Evolutionary conservation across 2,888 invertebrate species (phyloP), one percentile per base, ranked within the genome.

Genomic region (Agonum fuliginosum): DNA sequence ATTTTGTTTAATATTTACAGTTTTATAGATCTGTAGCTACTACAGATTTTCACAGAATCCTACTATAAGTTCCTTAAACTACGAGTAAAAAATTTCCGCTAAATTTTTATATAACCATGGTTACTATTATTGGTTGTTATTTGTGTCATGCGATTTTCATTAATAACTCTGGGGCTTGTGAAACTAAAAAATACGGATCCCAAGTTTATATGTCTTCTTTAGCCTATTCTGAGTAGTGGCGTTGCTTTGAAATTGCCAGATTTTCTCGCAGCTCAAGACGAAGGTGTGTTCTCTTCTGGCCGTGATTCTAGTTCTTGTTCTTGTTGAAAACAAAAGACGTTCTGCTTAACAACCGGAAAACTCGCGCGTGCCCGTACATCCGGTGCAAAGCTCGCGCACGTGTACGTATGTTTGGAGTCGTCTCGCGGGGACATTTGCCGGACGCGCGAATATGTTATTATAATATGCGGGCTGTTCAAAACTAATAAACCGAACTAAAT

Each of bases 301-400:
- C 10, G 46, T 30, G 30, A 30, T 30, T 48, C 46, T 46, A 46
- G 6, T 46, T 46, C 46, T 17, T 14, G 17, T 46, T 46, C 14
- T 46, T 5, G 48, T 48, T 30, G 30, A 24, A 62, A 17, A 62
- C 58, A 62, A 62, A 62, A 62, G 58, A 62, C 30, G 58, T 12
- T 62, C 58, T 62, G 30, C 30, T 62, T 62, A 62, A 62, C 58
- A 62, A 62, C 27, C 58, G 58, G 58, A 62, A 62, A 62, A 30
- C 30, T 62, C 58, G 34, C 58, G 30, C 58, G 58, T 62, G 58
- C 58, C 58, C 58, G 8, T 62, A 17, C 58, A 62, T 62, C 58
- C 58, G 58, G 58, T 14, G 30, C 58, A 62, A 24, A 54, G 54
- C 24, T 10, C 54, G 4, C 54, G 54, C 17, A 27, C 30, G 58